Evolutionary conservation across 1,140 invertebrate genomes (phyloP), one percentile per base, ranked within the genome.

Genomic region (Eubasilissa regina): DNA sequence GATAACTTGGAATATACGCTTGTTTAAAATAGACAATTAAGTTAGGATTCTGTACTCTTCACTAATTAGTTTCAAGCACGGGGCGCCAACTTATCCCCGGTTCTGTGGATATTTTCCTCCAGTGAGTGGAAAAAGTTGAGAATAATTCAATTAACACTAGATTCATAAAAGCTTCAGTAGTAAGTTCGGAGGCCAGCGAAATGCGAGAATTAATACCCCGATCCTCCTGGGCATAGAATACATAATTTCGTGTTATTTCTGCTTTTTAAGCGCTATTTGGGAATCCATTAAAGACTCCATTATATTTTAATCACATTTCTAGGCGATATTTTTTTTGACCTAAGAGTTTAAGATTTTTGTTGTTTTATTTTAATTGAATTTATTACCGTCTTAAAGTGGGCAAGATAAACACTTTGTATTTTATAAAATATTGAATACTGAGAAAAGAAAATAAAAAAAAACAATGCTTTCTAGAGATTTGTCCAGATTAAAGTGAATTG

Each of bases 91-190:
- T 73, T 64, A 58, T 66, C 66, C 15, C 58, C 19, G 47, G 3
- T n/a, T 35, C 53, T 53, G 55, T 35, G 73, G 21, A 60, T 66
- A 47, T 75, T 62, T 77, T 51, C 72, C 21, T 55, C 72, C 12
- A 58, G 17, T 21, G 56, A 60, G 56, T 17, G 56, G 56, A 60
- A 80, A 80, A 80, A 80, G 15, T 77, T 80, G 58, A 58, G 75
- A 35, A 35, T 35, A 35, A 80, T 80, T 80, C 62, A 77, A 80
- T 80, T 80, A 80, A 72, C 73, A 75, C 72, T 25, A 11, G 62
- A 43, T 78, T 75, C 78, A 75, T 80, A 75, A 75, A 75, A 80
- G 72, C 70, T 53, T 72, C 58, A 8, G 43, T 51, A 35, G 51
- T 72, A 72, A 72, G 17, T 72, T 72, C 8, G 8, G 21, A 25